Evolutionary conservation across 2,888 invertebrate genomes (phyloP).

Genomic region (Himalopsyche anomala): DNA sequence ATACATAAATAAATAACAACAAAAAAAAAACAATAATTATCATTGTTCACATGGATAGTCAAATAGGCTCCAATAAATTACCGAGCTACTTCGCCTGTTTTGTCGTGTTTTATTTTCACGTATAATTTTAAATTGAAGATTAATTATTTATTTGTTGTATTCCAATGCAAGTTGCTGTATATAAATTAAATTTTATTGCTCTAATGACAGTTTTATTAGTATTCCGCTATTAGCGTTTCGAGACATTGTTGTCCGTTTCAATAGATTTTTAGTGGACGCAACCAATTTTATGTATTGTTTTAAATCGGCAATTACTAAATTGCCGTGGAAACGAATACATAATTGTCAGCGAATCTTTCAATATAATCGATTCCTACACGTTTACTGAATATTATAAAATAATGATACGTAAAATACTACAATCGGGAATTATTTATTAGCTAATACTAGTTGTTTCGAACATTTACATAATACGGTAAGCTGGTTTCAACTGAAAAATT

Average conservation of each 20-base stretch:
- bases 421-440: no score
- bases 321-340: constrained; percentile 33
- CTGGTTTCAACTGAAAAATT: no score
- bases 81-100: not conserved
- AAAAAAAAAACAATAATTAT: not conserved
- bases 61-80: not conserved
- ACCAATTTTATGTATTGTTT: constrained; percentile 64
- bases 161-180: constrained; percentile 61
- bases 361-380: no score
- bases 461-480: no score
- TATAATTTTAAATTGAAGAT: constrained; percentile 52
- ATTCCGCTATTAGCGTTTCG: constrained; percentile 58
- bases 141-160: constrained; percentile 55
- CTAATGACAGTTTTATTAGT: constrained; percentile 65
- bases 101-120: constrained; percentile 22
- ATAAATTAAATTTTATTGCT: constrained; percentile 64
- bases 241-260: constrained; percentile 64
- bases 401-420: no score
- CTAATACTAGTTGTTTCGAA: no score
- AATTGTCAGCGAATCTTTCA: no score
- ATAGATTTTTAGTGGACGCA: constrained; percentile 60
- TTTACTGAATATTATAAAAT: no score
- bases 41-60: constrained; percentile 10
- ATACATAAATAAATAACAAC: constrained; percentile 2
- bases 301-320: constrained; percentile 53